Evolutionary conservation across 2,888 invertebrate species (phyloP).

Genomic region (Agrotis ipsilon): DNA sequence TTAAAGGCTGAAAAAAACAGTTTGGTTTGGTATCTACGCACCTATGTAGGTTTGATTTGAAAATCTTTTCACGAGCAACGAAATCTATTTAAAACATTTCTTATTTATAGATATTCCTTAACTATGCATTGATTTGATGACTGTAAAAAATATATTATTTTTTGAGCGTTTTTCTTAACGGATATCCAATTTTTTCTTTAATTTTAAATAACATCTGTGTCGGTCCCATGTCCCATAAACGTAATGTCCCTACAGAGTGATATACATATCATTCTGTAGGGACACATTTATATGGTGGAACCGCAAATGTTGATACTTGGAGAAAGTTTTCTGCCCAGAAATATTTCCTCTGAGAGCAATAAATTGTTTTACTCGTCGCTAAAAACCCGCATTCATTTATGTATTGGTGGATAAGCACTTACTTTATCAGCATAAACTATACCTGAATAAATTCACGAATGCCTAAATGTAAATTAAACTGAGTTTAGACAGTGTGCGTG

Average conservation of each 20-base stretch:
- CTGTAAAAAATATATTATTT: too few species aligned
- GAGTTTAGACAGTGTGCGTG: conserved; percentile 60
- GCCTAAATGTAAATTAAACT: too few species aligned
- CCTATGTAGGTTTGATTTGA: neutral
- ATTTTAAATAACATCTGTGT: conserved; percentile 1
- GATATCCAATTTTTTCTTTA: neutral
- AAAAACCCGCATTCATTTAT: neutral
- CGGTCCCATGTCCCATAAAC: neutral
- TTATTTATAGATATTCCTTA: too few species aligned
- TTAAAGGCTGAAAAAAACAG: neutral
- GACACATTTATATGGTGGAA: conserved; percentile 2
- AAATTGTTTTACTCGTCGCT: neutral
- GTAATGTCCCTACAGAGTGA: too few species aligned
- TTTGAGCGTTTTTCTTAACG: neutral
- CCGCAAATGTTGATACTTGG: conserved; percentile 3
- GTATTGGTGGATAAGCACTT: neutral
- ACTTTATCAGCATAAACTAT: too few species aligned
- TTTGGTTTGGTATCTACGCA: neutral
- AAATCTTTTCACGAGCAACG: neutral
- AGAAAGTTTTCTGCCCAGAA: conserved; percentile 13
- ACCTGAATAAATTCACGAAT: too few species aligned
- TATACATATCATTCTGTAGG: neutral
- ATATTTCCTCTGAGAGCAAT: neutral
- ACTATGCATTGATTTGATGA: too few species aligned
- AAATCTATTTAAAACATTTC: too few species aligned